A percentile compares a stretch with the other conserved stretches of the same genome.
Evolutionary conservation across 2,113 vertebrate genomes (phyloP).

Genomic region (Tragelaphus scriptus): DNA sequence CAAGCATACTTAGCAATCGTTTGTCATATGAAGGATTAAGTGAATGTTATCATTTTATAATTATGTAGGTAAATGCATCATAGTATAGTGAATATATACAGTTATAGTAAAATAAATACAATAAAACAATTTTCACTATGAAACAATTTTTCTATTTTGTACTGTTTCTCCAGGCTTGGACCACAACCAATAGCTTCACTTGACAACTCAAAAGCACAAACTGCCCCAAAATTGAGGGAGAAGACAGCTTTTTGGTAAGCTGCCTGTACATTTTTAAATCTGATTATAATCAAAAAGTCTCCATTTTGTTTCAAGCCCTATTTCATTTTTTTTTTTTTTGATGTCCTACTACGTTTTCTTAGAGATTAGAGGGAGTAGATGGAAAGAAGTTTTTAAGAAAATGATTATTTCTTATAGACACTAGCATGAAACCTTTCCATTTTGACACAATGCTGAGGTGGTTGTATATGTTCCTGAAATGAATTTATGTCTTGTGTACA

Average conservation of each 20-base stretch:
- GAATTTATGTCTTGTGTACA: not conserved
- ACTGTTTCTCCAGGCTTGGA: constrained; percentile 6
- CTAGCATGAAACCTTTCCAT: not conserved
- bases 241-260: constrained; percentile 34
- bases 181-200: not conserved
- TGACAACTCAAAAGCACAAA: not conserved
- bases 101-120: not conserved
- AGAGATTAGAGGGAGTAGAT: not conserved
- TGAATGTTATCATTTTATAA: not conserved
- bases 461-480: not conserved
- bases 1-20: not conserved
- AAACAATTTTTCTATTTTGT: not conserved
- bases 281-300: not conserved
- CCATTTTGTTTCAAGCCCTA: not conserved
- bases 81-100: not conserved
- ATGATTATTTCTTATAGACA: not conserved
- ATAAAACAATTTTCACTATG: not conserved
- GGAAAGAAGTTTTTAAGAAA: not conserved
- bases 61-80: not conserved
- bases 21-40: not conserved
- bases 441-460: not conserved
- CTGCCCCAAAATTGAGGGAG: not conserved
- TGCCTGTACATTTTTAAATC: not conserved
- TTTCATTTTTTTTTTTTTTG: not conserved
- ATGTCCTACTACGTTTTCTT: not conserved